phyloP scores from a whole-genome alignment of 2,113 vertebrate species.

The Gymnorhina tibicen region DNA sequence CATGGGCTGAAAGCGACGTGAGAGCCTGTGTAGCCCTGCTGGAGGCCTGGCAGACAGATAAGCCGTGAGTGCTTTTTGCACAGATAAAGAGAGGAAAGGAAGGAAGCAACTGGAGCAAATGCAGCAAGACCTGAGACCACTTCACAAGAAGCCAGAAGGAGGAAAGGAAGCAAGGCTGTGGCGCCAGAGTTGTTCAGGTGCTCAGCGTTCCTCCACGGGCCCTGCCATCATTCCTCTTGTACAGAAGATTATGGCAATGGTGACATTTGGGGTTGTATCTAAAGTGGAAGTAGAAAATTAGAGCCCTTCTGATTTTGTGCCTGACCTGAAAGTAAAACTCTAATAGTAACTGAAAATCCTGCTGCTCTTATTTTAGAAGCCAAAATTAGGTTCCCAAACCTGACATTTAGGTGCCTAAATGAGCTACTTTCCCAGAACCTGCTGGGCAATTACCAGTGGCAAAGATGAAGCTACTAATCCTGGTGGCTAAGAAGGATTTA shows the following conservation, averaged over 20 bases:
- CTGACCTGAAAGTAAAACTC: not conserved
- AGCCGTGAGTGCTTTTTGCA: not conserved
- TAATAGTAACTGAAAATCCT: not conserved
- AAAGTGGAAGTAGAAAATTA: not conserved
- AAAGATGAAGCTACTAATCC: slow-evolving; percentile 38
- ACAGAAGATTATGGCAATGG: not conserved
- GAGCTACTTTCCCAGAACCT: not conserved
- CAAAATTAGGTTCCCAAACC: not conserved
- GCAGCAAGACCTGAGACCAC: not conserved
- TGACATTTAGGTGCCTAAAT: not conserved
- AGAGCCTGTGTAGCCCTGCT: not conserved
- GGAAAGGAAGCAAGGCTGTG: not conserved
- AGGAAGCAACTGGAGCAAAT: not conserved
- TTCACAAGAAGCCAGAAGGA: not conserved
- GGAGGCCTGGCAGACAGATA: not conserved
- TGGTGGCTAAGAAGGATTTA: not conserved
- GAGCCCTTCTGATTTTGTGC: not conserved
- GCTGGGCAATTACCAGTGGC: not conserved
- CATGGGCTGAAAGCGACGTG: fast-evolving
- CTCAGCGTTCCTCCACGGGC: not conserved
- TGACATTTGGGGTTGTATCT: not conserved
- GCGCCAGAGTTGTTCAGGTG: not conserved
- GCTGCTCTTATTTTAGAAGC: not conserved
- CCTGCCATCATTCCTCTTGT: not conserved
- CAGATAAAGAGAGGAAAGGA: not conserved